Conservation (phyloP, 2,113 vertebrate species). For the Phaethornis superciliosus region DNA sequence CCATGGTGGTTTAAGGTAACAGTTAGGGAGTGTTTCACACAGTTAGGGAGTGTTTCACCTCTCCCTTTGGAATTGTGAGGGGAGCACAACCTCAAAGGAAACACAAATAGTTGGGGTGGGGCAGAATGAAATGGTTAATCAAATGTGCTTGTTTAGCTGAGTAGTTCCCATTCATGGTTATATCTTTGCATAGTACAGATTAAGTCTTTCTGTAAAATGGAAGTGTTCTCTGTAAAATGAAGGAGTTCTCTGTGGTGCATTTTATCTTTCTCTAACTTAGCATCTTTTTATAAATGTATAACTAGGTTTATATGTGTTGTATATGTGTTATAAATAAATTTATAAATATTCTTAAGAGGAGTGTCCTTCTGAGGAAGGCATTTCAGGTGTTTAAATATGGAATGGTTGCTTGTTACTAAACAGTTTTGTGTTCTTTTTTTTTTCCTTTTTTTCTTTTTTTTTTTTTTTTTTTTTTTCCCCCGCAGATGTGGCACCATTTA, state of each 20-base stretch:
- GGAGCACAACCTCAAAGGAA: not conserved
- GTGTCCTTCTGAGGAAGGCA: not conserved
- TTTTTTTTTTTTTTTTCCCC: conserved; percentile 23
- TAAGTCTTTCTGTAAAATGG: not conserved
- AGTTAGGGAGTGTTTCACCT: not conserved
- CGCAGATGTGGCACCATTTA: conserved; percentile 87
- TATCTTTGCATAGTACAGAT: not conserved
- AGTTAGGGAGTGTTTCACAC: not conserved
- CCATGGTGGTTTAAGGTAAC: not conserved
- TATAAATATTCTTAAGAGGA: not conserved
- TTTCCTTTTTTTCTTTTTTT: conserved; percentile 38
- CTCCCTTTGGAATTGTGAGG: not conserved
- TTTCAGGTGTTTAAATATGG: not conserved
- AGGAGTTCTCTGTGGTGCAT: not conserved
- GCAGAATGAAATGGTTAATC: not conserved
- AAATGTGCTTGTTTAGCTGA: not conserved
- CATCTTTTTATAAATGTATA: not conserved
- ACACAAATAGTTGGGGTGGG: not conserved
- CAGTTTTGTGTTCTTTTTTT: not conserved
- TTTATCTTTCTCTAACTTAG: not conserved
- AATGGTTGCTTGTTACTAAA: not conserved
- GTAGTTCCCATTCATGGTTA: not conserved
- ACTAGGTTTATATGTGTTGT: not conserved
- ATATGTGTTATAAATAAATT: not conserved
- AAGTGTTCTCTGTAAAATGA: not conserved